phyloP scores from a whole-genome alignment of 2,113 vertebrate genomes.

The Crotalus horridus region DNA sequence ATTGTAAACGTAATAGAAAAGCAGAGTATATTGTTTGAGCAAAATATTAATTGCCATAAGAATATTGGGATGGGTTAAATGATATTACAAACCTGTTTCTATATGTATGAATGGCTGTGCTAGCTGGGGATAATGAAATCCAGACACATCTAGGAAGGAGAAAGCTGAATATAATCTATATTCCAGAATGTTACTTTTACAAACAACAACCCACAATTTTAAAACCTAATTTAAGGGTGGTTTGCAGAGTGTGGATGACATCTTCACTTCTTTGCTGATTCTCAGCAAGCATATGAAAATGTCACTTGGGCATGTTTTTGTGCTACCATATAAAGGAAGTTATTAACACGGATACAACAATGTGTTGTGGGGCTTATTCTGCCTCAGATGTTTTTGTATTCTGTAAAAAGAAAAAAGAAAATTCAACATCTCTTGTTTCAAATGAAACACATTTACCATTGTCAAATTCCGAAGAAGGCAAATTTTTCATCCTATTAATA shows the following conservation, averaged over 20 bases:
- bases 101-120: neutral
- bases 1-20: neutral
- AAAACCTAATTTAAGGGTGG: neutral
- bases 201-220: neutral
- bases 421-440: constrained; percentile 38
- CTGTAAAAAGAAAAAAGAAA: neutral
- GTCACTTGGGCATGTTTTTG: neutral
- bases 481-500: constrained; percentile 55
- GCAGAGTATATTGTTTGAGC: neutral
- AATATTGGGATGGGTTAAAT: neutral
- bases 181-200: neutral
- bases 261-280: neutral
- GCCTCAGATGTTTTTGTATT: neutral
- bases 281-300: constrained; percentile 18
- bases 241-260: neutral
- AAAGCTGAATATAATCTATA: neutral
- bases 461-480: constrained; percentile 45
- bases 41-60: neutral
- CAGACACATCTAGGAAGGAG: neutral
- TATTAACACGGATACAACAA: constrained; percentile 6
- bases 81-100: neutral
- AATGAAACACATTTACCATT: constrained; percentile 44
- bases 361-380: neutral
- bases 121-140: neutral
- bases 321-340: constrained; percentile 19